Evolutionary conservation across 1,140 invertebrate species (phyloP), one percentile per base, ranked within the genome.

Genomic region (Bombus superbus): DNA sequence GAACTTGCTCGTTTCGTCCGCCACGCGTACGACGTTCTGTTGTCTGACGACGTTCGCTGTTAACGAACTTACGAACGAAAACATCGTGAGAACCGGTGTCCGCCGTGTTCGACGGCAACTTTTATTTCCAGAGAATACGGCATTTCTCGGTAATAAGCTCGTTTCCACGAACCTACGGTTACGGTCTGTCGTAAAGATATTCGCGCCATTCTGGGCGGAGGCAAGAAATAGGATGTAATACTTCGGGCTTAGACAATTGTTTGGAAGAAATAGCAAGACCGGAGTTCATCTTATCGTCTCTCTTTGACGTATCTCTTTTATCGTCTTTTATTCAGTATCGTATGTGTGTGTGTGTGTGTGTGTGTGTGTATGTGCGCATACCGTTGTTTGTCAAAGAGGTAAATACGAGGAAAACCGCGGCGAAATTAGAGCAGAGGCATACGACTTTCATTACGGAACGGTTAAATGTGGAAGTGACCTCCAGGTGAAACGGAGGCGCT

Each of bases 81-180:
- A n/a, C 40, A 47, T 62, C 18, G 40, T 2, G 32, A 38, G 44
- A 83, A 75, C 35, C 35, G 25, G 72, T 25, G 72, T 22, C 47
- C 18, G 18, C 18, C 47, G 47, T 22, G 44, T 25, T 4, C 4
- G n/a, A 84, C 11, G 32, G 72, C 3, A 35, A 47, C 40, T 80
- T 62, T 85, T 73, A 62, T 80, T 85, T 80, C 15, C 53, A 44
- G 42, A 57, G 15, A 28, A 72, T 62, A 62, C 35, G 80, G 22
- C 76, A 35, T 80, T 83, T 72, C 35, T 40, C 18, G 75, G 53
- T 85, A 80, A 72, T 80, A 85, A 85, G 83, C 68, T 72, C 66
- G 35, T 83, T 69, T 35, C 72, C 6, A 64, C 38, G 38, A 40
- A 40, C 38, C 38, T 32, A 8, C 18, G 62, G 82, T 84, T 84